These are phyloP conservation scores for Melinaea menophilus DNA, from an alignment of 2,888 invertebrate species.

Conservation along the genomic window DNA sequence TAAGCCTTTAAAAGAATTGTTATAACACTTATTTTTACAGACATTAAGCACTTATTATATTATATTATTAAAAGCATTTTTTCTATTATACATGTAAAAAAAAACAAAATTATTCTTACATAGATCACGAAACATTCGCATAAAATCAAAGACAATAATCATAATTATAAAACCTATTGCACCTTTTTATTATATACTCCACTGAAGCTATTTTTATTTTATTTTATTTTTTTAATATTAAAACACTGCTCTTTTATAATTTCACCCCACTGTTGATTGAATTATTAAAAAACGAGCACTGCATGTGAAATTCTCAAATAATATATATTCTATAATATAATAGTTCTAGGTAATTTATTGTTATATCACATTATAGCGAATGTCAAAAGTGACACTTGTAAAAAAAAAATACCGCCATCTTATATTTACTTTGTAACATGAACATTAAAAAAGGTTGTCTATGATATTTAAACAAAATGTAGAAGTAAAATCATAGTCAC, in stretches of 20 bases:
- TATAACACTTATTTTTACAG: no score
- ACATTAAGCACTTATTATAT: no score
- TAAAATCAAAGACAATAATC: not conserved
- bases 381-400: no score
- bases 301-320: slow-evolving; percentile 1
- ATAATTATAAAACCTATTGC: slow-evolving; percentile 1
- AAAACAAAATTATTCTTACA: not conserved
- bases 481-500: no score
- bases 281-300: not conserved
- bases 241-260: slow-evolving; percentile 4
- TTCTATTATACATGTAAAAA: not conserved
- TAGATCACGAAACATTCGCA: not conserved
- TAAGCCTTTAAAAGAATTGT: no score
- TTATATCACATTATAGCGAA: no score
- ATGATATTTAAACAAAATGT: no score
- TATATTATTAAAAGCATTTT: no score
- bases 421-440: no score
- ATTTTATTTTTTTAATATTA: not conserved
- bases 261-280: slow-evolving; percentile 3
- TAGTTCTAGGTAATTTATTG: no score
- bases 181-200: slow-evolving; percentile 1
- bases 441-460: no score
- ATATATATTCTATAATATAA: not conserved
- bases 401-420: no score
- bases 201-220: not conserved